Evolutionary conservation across 2,888 invertebrate genomes (phyloP).

Genomic region (Pammene fasciana): DNA sequence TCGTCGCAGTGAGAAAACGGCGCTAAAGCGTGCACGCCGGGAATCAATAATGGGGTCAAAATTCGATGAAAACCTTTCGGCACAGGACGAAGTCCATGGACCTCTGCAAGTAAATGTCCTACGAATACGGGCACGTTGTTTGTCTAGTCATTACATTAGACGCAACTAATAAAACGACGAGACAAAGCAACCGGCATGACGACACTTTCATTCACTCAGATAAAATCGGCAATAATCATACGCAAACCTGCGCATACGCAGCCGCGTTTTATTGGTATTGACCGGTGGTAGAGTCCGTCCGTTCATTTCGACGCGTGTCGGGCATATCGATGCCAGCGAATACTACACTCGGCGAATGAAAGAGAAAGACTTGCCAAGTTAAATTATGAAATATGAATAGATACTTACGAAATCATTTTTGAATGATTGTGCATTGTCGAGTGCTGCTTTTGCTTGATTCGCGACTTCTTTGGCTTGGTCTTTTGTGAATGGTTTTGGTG

Average conservation of each 20-base stretch:
- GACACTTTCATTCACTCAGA: slow-evolving; percentile 59
- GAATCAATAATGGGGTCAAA: slow-evolving; percentile 68
- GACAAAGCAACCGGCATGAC: slow-evolving; percentile 36
- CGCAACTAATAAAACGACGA: slow-evolving; percentile 27
- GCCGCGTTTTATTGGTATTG: slow-evolving; percentile 76
- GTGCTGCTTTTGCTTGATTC: slow-evolving; percentile 62
- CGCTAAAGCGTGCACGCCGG: slow-evolving; percentile 62
- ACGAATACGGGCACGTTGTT: background rate
- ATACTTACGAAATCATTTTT: slow-evolving; percentile 74
- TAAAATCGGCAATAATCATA: slow-evolving; percentile 59
- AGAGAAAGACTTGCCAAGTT: slow-evolving; percentile 59
- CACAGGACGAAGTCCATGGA: slow-evolving; percentile 18
- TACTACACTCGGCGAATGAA: slow-evolving; percentile 73
- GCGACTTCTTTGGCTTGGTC: slow-evolving; percentile 60
- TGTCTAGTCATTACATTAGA: slow-evolving; percentile 18
- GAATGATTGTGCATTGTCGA: slow-evolving; percentile 60
- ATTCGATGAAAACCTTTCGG: slow-evolving; percentile 53
- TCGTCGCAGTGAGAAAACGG: slow-evolving; percentile 67
- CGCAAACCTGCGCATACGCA: slow-evolving; percentile 58
- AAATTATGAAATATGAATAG: slow-evolving; percentile 48
- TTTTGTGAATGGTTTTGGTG: slow-evolving; percentile 55
- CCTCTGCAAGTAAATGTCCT: slow-evolving; percentile 17
- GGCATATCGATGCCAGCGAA: slow-evolving; percentile 76
- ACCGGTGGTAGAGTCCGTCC: slow-evolving; percentile 73
- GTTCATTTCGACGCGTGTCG: slow-evolving; percentile 80